Conservation (phyloP, 2,888 invertebrate species). For the Hydrotaea diabolus region DNA sequence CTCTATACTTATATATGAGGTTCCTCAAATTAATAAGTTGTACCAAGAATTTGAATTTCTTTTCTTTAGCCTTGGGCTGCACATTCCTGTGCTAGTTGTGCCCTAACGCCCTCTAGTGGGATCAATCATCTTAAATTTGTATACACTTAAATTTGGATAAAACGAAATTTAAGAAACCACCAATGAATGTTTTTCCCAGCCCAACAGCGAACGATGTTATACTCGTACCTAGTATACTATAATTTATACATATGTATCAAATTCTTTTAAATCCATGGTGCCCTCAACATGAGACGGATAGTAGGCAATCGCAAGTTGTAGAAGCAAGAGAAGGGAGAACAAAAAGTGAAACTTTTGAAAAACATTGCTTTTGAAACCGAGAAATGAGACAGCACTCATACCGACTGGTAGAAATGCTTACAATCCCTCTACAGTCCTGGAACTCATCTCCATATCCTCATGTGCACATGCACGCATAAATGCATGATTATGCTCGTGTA, state of each 20-base stretch:
- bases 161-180: too few relatives aligned
- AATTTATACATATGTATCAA: constrained; percentile 36
- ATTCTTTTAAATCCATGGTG: constrained; percentile 32
- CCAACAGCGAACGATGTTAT: too few relatives aligned
- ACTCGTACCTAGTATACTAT: too few relatives aligned
- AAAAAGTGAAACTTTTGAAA: constrained; percentile 30
- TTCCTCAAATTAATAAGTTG: too few relatives aligned
- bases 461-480: background rate
- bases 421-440: background rate
- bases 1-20: too few relatives aligned
- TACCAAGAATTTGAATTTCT: too few relatives aligned
- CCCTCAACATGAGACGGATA: background rate
- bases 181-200: too few relatives aligned
- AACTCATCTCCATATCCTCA: background rate
- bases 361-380: constrained; percentile 4
- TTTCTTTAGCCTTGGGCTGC: too few relatives aligned
- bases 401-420: background rate
- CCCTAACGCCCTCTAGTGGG: too few relatives aligned
- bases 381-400: constrained; percentile 40
- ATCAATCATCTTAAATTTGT: too few relatives aligned
- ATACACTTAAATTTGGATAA: too few relatives aligned
- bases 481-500: background rate
- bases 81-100: too few relatives aligned
- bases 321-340: background rate
- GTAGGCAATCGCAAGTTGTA: background rate